A percentile compares a stretch with the other conserved stretches of the same genome.
Evolutionary conservation across 1,140 invertebrate genomes (phyloP).

Genomic region (Globodera rostochiensis): DNA sequence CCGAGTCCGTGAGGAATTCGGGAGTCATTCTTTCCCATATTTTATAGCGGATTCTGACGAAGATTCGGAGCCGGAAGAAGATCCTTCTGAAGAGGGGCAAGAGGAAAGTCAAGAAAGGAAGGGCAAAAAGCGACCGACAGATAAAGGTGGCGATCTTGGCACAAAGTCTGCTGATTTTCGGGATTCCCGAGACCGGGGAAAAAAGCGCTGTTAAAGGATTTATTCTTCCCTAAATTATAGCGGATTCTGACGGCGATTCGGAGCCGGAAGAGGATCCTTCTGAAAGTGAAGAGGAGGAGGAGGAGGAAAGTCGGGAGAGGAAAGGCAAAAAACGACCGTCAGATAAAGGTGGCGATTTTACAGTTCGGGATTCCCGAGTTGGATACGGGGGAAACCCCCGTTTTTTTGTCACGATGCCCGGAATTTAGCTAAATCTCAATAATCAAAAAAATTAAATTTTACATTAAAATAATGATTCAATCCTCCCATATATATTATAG

Average conservation of each 20-base stretch:
- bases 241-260: background rate
- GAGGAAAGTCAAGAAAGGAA: background rate
- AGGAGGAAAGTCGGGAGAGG: background rate
- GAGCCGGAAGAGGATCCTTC: background rate
- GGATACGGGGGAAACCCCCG: no score
- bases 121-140: background rate
- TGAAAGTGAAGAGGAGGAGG: background rate
- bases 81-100: background rate
- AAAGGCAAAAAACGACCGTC: background rate
- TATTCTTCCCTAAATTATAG: background rate
- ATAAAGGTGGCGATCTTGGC: background rate
- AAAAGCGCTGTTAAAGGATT: no score
- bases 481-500: background rate
- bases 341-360: background rate
- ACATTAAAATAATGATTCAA: background rate
- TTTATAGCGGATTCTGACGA: background rate
- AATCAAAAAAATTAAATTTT: no score
- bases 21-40: background rate
- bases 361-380: no score
- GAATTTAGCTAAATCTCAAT: no score
- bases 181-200: no score
- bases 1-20: no score
- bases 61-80: background rate
- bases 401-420: no score
- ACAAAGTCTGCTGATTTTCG: no score